Conservation (phyloP, 2,888 invertebrate species). For the Meganola albula region DNA sequence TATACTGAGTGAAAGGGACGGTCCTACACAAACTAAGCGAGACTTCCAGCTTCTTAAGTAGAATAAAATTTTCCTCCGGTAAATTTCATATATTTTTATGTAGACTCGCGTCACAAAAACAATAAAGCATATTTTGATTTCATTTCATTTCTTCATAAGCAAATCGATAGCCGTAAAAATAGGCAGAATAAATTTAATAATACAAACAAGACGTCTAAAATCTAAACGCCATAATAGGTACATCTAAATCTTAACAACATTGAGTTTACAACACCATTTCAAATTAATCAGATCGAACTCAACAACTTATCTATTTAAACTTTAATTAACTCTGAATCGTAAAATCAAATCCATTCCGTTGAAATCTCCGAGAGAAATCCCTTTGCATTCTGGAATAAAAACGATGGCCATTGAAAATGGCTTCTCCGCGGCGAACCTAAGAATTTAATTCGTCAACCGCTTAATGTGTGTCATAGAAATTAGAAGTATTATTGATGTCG, state of each 20-base stretch:
- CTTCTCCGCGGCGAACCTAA: slow-evolving; percentile 8
- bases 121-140: too few relatives aligned
- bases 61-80: too few relatives aligned
- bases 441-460: slow-evolving; percentile 14
- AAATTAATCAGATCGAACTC: slow-evolving; percentile 21
- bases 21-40: too few relatives aligned
- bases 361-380: slow-evolving; percentile 23
- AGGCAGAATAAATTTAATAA: too few relatives aligned
- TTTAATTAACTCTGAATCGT: slow-evolving; percentile 29
- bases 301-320: slow-evolving; percentile 22
- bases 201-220: too few relatives aligned
- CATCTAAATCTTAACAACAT: slow-evolving; percentile 14
- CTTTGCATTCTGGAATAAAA: slow-evolving; percentile 28
- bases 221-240: too few relatives aligned
- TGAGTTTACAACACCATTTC: slow-evolving; percentile 14
- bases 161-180: too few relatives aligned
- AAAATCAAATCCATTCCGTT: slow-evolving; percentile 23
- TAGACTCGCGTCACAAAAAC: too few relatives aligned
- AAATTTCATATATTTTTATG: too few relatives aligned
- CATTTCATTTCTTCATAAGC: too few relatives aligned
- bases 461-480: slow-evolving; percentile 1
- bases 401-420: slow-evolving; percentile 9
- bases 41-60: too few relatives aligned
- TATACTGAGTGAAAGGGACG: too few relatives aligned
- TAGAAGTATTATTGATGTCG: neutral